These are phyloP conservation scores for Oscheius sp. DNA, from an alignment of 1,140 invertebrate species.

Conservation along the genomic window DNA sequence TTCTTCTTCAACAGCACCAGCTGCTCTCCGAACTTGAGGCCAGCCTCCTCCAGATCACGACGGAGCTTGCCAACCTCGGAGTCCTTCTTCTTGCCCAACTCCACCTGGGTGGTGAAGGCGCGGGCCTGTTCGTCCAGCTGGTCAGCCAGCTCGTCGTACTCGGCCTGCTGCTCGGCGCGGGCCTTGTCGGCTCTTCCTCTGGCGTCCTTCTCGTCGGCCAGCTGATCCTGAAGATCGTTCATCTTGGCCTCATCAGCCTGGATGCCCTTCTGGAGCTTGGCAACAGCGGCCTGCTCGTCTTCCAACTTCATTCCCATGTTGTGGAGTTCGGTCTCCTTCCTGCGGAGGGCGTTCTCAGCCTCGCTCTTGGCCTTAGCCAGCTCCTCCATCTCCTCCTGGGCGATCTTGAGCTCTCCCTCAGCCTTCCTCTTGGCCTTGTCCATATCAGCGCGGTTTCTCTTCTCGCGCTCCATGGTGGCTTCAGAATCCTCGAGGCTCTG, in stretches of 20 bases:
- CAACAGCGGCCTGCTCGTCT: slow-evolving; percentile 91
- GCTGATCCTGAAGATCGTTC: slow-evolving; percentile 94
- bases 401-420: slow-evolving; percentile 89
- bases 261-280: slow-evolving; percentile 93
- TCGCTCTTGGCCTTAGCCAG: slow-evolving; percentile 51
- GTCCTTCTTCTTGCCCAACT: slow-evolving; percentile 99
- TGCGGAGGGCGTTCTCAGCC: slow-evolving; percentile 47
- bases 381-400: slow-evolving; percentile 70
- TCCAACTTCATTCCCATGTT: slow-evolving; percentile 74
- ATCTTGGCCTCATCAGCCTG: slow-evolving; percentile 94
- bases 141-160: slow-evolving; percentile 93
- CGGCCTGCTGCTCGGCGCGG: slow-evolving; percentile 84
- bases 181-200: slow-evolving; percentile 84
- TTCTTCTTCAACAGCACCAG: slow-evolving; percentile 93
- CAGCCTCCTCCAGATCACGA: slow-evolving; percentile 92
- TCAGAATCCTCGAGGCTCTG: slow-evolving; percentile 84
- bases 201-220: slow-evolving; percentile 92
- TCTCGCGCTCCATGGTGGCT: slow-evolving; percentile 97
- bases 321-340: slow-evolving; percentile 58
- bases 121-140: slow-evolving; percentile 74
- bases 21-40: slow-evolving; percentile 94
- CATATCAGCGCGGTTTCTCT: slow-evolving; percentile 93
- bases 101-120: slow-evolving; percentile 91
- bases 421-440: slow-evolving; percentile 82
- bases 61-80: slow-evolving; percentile 94